Conservation (phyloP, 2,113 vertebrate species). For the Plestiodon gilberti region DNA sequence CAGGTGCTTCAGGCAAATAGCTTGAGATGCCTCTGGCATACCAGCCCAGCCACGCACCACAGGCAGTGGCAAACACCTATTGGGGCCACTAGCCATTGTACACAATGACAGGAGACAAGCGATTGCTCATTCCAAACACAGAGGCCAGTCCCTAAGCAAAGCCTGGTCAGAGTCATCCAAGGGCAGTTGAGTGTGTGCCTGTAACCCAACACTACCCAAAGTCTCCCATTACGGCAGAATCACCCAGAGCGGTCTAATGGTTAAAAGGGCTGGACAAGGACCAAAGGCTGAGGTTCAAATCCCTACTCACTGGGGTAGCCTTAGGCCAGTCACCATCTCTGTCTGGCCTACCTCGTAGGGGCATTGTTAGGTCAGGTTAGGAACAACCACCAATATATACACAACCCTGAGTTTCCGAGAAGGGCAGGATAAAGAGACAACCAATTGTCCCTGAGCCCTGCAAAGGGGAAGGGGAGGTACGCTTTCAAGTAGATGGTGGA, state of each 20-base stretch:
- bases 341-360: not conserved
- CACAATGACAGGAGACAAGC: no score
- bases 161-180: not conserved
- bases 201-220: not conserved
- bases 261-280: not conserved
- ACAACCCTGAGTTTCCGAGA: not conserved
- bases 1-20: not conserved
- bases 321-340: not conserved
- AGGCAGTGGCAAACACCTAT: no score
- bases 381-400: not conserved
- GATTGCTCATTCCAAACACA: not conserved
- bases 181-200: not conserved
- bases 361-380: no score
- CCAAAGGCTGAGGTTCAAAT: no score
- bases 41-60: not conserved
- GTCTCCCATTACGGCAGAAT: not conserved
- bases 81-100: not conserved
- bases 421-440: no score
- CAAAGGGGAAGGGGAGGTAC: no score
- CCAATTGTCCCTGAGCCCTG: no score
- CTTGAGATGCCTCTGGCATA: not conserved
- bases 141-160: not conserved
- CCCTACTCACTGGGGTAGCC: not conserved
- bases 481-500: not conserved
- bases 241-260: not conserved